These are phyloP conservation scores for Acrobasis repandana DNA, from an alignment of 2,888 invertebrate species.

Conservation along the genomic window DNA sequence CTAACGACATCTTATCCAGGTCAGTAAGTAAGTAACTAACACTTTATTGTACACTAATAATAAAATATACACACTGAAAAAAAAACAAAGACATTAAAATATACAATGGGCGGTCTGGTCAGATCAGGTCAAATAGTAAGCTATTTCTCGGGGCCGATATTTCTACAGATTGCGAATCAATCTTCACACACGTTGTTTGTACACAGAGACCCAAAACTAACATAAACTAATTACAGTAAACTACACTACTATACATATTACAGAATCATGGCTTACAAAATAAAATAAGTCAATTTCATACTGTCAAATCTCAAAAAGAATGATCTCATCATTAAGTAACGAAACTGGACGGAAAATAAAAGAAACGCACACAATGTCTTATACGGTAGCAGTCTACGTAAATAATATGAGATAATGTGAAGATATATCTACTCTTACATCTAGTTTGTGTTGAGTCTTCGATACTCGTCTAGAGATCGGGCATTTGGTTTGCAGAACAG, in stretches of 20 bases:
- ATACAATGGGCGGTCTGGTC: too few relatives aligned
- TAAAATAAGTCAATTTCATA: conserved; percentile 23
- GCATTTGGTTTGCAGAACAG: background rate
- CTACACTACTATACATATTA: conserved; percentile 27
- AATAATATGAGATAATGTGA: conserved; percentile 38
- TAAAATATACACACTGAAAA: too few relatives aligned
- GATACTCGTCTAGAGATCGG: conserved; percentile 11
- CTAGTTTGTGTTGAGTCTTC: conserved; percentile 11
- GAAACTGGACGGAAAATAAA: conserved; percentile 70
- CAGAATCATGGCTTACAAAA: conserved; percentile 28
- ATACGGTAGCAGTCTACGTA: conserved; percentile 47
- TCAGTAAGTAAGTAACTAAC: too few relatives aligned
- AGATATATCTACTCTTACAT: conserved; percentile 20
- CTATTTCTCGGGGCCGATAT: too few relatives aligned
- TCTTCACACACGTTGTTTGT: too few relatives aligned
- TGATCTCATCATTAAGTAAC: conserved; percentile 52
- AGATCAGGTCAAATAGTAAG: too few relatives aligned
- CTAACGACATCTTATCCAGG: too few relatives aligned
- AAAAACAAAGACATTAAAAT: too few relatives aligned
- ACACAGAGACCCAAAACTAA: conserved; percentile 25
- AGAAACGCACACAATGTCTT: conserved; percentile 35
- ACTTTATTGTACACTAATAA: too few relatives aligned
- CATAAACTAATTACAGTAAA: conserved; percentile 28
- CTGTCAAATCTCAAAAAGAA: conserved; percentile 25
- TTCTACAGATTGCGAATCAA: too few relatives aligned